Conservation (phyloP, 2,888 invertebrate species). For the Amphipoea oculea region DNA sequence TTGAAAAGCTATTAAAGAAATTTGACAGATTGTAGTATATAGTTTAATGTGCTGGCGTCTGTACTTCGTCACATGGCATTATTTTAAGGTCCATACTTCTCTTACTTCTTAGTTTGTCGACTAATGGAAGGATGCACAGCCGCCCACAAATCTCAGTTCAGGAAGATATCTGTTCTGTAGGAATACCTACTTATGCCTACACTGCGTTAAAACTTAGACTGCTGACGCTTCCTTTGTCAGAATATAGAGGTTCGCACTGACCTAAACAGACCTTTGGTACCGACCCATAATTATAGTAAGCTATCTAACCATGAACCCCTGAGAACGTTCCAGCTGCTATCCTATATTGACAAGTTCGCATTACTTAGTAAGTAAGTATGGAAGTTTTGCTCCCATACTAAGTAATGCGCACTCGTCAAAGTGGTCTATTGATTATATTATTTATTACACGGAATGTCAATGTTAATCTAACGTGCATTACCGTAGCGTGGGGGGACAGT, state of each 20-base stretch:
- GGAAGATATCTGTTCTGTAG: neutral
- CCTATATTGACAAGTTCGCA: neutral
- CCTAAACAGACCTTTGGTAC: neutral
- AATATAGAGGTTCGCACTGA: neutral
- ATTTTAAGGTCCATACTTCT: neutral
- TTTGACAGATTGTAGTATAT: too few species aligned
- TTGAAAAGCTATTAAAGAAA: too few species aligned
- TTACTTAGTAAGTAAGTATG: too few species aligned
- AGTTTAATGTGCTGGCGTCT: too few species aligned
- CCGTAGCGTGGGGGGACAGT: slow-evolving; percentile 56
- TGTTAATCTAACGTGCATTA: slow-evolving; percentile 71
- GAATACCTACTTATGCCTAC: neutral
- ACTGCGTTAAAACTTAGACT: neutral
- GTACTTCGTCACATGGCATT: neutral
- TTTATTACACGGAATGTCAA: slow-evolving; percentile 65
- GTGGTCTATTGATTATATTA: slow-evolving; percentile 28
- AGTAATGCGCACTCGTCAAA: slow-evolving; percentile 14
- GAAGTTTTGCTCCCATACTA: too few species aligned
- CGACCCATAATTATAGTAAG: neutral
- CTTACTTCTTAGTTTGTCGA: neutral
- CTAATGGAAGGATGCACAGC: neutral
- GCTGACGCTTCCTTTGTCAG: neutral
- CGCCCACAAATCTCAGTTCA: neutral
- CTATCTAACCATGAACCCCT: neutral
- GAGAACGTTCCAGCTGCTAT: slow-evolving; percentile 10